These are phyloP conservation scores for Aythya baeri DNA, from an alignment of 2,113 vertebrate species.

Conservation along the genomic window DNA sequence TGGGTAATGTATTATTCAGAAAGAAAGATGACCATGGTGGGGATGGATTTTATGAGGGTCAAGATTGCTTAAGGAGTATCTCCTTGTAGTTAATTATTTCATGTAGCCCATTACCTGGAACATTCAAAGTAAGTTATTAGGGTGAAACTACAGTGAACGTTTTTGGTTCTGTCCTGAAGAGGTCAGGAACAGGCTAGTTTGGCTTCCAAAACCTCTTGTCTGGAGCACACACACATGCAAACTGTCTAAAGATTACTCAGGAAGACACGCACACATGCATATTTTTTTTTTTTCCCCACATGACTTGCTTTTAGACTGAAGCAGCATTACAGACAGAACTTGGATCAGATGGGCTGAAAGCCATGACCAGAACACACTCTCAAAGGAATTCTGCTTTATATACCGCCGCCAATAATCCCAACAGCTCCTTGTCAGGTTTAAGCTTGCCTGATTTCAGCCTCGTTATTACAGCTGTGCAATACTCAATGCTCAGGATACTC, in stretches of 20 bases:
- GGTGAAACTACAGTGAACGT: not conserved
- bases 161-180: not conserved
- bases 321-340: not conserved
- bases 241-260: not conserved
- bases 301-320: not conserved
- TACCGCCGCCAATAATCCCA: not conserved
- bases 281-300: accelerated
- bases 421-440: not conserved
- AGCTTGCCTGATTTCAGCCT: not conserved
- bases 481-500: not conserved
- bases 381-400: not conserved
- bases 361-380: not conserved
- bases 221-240: not conserved
- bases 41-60: not conserved
- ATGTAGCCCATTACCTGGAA: not conserved
- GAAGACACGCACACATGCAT: not conserved
- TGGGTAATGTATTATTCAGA: constrained; percentile 10
- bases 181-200: not conserved
- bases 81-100: not conserved
- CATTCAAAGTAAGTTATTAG: not conserved
- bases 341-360: not conserved
- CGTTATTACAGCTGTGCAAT: not conserved
- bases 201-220: not conserved
- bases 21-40: constrained; percentile 20
- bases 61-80: not conserved